A percentile compares a stretch with the other conserved stretches of the same genome.
These are phyloP conservation scores for Apolygus lucorum DNA, from an alignment of 1,140 invertebrate genomes.

Conservation along the genomic window DNA sequence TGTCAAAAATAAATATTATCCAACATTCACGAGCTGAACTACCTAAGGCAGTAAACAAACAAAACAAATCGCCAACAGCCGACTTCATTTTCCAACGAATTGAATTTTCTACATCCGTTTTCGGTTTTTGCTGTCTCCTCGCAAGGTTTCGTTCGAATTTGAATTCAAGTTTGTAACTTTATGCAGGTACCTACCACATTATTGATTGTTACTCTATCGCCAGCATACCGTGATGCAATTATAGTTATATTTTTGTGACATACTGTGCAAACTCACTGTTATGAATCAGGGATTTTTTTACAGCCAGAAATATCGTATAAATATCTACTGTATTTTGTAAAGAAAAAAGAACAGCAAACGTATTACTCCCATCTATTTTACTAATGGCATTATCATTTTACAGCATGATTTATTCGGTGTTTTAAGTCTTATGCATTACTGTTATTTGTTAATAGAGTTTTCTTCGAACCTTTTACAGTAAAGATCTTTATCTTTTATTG, in stretches of 20 bases:
- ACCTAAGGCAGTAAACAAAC: too few species aligned
- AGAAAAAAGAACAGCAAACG: neutral
- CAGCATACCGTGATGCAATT: neutral
- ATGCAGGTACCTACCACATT: neutral
- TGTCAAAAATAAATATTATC: too few species aligned
- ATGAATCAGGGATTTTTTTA: constrained; percentile 18
- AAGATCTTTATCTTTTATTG: constrained; percentile 16
- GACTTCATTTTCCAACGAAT: too few species aligned
- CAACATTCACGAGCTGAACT: too few species aligned
- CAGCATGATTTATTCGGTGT: neutral
- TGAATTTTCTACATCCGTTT: too few species aligned
- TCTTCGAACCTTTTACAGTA: constrained; percentile 15
- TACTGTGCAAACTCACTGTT: neutral
- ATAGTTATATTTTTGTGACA: constrained; percentile 19
- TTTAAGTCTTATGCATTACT: constrained; percentile 5
- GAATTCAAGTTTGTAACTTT: too few species aligned
- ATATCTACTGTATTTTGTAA: neutral
- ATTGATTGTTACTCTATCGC: neutral
- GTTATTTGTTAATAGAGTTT: constrained; percentile 19
- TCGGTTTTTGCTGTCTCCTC: too few species aligned
- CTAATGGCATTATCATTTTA: neutral
- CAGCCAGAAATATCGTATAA: neutral
- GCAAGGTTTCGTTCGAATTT: too few species aligned
- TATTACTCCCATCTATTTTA: neutral
- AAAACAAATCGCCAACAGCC: too few species aligned